Conservation (phyloP, 37 sponge, comb jelly and placozoan genomes). For the Cladorhizidae sp. region DNA sequence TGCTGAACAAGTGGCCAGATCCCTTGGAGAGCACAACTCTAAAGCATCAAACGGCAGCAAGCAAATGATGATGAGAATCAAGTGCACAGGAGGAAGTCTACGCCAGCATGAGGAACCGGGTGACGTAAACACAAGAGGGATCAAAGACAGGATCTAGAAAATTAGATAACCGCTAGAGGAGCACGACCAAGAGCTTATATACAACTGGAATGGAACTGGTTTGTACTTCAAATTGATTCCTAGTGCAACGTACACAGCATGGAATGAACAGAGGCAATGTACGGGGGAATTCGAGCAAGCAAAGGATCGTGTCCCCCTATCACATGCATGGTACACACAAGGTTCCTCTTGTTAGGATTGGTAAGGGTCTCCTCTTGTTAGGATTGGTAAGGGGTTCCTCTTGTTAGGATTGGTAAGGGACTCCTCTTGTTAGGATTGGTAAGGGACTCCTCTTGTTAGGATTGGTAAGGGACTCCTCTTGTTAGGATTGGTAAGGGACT, state of each 20-base stretch:
- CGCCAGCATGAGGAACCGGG: not conserved
- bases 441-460: too few species aligned
- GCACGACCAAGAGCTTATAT: constrained; percentile 2
- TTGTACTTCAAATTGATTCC: constrained; percentile 3
- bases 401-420: too few species aligned
- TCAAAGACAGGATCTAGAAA: not conserved
- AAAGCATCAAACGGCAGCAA: not conserved
- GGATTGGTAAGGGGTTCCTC: too few species aligned
- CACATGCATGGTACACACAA: constrained; percentile 11
- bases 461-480: too few species aligned
- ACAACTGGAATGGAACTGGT: constrained; percentile 5
- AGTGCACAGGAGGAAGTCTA: constrained; percentile 1
- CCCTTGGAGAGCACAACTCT: not conserved
- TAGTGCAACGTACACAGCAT: not conserved
- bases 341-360: constrained; percentile 1
- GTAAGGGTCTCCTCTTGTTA: too few species aligned
- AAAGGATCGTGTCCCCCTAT: constrained; percentile 10
- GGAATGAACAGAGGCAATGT: not conserved
- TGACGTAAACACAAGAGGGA: not conserved
- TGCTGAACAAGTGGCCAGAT: constrained; percentile 15
- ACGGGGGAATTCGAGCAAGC: not conserved
- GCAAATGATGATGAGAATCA: not conserved
- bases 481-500: too few species aligned
- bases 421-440: too few species aligned
- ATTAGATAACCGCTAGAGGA: not conserved